Percentiles rank a stretch among this genome's conserved stretches.
phyloP scores from a whole-genome alignment of 2,113 vertebrate genomes.

The Alouatta palliata region DNA sequence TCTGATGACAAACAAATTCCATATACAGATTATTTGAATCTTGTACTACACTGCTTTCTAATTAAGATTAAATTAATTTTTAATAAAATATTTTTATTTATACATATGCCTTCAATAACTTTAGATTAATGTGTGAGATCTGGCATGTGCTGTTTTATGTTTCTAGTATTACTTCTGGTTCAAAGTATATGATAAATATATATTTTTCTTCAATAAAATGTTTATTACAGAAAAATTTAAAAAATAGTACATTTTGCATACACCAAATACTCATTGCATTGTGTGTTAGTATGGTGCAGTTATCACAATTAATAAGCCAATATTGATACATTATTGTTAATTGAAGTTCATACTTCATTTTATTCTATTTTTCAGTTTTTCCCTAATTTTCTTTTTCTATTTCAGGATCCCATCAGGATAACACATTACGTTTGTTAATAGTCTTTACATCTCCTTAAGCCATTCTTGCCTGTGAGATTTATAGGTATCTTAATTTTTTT shows the following conservation, averaged over 20 bases:
- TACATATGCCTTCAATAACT: neutral
- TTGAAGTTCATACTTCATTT: neutral
- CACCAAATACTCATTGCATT: neutral
- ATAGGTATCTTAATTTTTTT: neutral
- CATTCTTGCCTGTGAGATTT: neutral
- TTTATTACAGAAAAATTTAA: neutral
- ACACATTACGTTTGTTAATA: neutral
- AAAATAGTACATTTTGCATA: neutral
- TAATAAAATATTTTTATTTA: neutral
- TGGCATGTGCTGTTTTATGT: neutral
- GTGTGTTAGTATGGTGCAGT: neutral
- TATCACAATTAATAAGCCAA: neutral
- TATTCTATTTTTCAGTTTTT: neutral
- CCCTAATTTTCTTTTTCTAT: neutral
- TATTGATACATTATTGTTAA: neutral
- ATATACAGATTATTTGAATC: neutral
- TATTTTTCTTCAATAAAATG: neutral
- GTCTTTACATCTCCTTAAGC: neutral
- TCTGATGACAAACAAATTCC: neutral
- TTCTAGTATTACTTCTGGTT: neutral
- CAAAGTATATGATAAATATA: neutral
- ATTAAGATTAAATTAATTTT: neutral
- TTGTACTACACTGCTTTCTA: neutral
- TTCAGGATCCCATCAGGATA: neutral
- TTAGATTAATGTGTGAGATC: neutral